phyloP scores from a whole-genome alignment of 2,888 invertebrate genomes.

The Lysandra coridon region DNA sequence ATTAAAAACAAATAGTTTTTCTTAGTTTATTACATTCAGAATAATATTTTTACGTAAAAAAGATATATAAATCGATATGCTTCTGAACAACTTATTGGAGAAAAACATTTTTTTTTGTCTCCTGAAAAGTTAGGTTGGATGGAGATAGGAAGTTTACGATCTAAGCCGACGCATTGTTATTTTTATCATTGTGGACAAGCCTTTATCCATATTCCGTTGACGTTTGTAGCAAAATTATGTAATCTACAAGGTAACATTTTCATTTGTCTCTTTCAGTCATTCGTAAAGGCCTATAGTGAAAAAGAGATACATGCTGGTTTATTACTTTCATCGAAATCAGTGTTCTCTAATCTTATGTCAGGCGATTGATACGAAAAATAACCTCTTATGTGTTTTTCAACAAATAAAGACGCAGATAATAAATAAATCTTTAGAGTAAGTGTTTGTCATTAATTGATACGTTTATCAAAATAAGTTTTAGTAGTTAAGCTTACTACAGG shows the following conservation, averaged over 20 bases:
- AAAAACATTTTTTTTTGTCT: too few relatives aligned
- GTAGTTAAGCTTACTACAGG: not conserved
- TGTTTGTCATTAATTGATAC: not conserved
- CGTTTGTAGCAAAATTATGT: not conserved
- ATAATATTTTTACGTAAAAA: too few relatives aligned
- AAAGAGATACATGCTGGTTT: not conserved
- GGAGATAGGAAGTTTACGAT: too few relatives aligned
- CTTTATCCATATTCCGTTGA: not conserved
- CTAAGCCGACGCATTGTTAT: too few relatives aligned
- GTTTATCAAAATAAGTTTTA: not conserved
- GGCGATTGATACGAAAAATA: conserved; percentile 2
- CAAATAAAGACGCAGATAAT: not conserved
- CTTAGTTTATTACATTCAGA: too few relatives aligned
- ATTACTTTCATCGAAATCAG: not conserved
- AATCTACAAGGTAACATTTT: not conserved
- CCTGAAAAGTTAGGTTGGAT: too few relatives aligned
- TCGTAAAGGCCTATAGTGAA: not conserved
- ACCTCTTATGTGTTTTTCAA: conserved; percentile 28
- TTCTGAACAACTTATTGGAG: too few relatives aligned
- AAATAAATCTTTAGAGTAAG: conserved; percentile 15
- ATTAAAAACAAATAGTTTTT: too few relatives aligned
- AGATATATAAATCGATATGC: too few relatives aligned
- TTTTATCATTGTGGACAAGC: not conserved
- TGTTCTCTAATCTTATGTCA: conserved; percentile 7
- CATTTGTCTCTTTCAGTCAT: not conserved